A percentile compares a stretch with the other conserved stretches of the same genome.
Conservation (phyloP, 2,797 vertebrate species). For the Rhabdophis nuchalis region DNA sequence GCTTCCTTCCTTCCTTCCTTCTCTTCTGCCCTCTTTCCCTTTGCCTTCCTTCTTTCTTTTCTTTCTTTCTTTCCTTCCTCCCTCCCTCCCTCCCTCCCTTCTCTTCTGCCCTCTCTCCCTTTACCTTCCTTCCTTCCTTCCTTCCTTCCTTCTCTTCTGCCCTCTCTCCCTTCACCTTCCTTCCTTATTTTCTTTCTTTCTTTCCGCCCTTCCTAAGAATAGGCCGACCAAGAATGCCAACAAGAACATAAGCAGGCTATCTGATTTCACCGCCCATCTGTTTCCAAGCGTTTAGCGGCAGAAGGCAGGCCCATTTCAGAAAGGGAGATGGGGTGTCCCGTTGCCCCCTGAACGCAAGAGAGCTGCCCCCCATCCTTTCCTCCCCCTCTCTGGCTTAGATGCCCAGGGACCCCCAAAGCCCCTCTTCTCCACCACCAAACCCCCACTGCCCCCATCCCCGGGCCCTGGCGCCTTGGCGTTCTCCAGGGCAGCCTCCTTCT, state of each 20-base stretch:
- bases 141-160: too few relatives aligned
- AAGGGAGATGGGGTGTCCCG: not conserved
- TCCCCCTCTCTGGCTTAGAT: not conserved
- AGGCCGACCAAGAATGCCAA: not conserved
- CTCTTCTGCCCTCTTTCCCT: too few relatives aligned
- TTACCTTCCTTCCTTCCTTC: not conserved
- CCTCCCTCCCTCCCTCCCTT: too few relatives aligned
- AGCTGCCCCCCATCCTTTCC: not conserved
- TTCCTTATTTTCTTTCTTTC: not conserved
- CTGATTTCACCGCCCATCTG: not conserved
- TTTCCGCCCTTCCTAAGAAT: not conserved
- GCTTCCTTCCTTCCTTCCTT: too few relatives aligned
- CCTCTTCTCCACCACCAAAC: not conserved
- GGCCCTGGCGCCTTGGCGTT: not conserved
- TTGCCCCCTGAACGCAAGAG: not conserved
- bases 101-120: too few relatives aligned
- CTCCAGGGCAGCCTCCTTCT: not conserved
- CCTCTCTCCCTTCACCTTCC: too few relatives aligned
- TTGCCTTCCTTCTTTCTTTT: too few relatives aligned
- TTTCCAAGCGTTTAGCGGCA: not conserved
- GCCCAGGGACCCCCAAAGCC: not conserved
- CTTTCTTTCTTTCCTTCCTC: too few relatives aligned
- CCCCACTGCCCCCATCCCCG: not conserved
- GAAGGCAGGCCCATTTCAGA: not conserved
- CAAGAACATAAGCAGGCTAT: not conserved